Evolutionary conservation across 2,888 invertebrate species (phyloP).

Genomic region (Meiosimyza platycephala): DNA sequence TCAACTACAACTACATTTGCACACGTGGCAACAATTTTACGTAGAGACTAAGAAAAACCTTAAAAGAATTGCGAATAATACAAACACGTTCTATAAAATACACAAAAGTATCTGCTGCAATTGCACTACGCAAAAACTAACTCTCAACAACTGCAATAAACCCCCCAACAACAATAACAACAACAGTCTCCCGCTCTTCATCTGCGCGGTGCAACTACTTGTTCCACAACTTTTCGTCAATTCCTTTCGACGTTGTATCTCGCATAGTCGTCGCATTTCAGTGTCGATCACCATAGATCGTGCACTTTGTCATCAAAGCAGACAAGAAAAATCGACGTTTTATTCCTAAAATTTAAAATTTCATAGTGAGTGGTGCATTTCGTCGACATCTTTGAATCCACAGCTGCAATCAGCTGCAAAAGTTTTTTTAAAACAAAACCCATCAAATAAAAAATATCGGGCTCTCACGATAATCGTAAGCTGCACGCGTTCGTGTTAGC

Average conservation of each 20-base stretch:
- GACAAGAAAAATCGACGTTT: too few relatives aligned
- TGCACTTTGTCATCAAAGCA: not conserved
- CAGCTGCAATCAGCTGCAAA: too few relatives aligned
- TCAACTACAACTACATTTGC: constrained; percentile 17
- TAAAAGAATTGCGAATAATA: not conserved
- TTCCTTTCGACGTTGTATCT: not conserved
- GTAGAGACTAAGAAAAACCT: not conserved
- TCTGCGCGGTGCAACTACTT: constrained; percentile 16
- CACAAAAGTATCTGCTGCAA: not conserved
- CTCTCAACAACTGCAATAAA: not conserved
- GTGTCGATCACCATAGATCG: not conserved
- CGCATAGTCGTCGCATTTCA: not conserved
- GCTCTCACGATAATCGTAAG: too few relatives aligned
- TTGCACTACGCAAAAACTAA: not conserved
- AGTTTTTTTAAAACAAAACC: too few relatives aligned
- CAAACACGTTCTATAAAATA: not conserved
- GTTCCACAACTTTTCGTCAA: constrained; percentile 27
- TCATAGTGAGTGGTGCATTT: too few relatives aligned
- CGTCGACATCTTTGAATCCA: too few relatives aligned
- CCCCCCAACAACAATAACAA: constrained; percentile 1
- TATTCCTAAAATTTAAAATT: too few relatives aligned
- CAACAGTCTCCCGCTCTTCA: not conserved
- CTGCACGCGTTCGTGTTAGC: too few relatives aligned
- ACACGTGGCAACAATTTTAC: constrained; percentile 20
- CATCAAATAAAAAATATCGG: too few relatives aligned